Evolutionary conservation across 2,797 vertebrate genomes (phyloP).

Genomic region (Aeoliscus strigatus): DNA sequence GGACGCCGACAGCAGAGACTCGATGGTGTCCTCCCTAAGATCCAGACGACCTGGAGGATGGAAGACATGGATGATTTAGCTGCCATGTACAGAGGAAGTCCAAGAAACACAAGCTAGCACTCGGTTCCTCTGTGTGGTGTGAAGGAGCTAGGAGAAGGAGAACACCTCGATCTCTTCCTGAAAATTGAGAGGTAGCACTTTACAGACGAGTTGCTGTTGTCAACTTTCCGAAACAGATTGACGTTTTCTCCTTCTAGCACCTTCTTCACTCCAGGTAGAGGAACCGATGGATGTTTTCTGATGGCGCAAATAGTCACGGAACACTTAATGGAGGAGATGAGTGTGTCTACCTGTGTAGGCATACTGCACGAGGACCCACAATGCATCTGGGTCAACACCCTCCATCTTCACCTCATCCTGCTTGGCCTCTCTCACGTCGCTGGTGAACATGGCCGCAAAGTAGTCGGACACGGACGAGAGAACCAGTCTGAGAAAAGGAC

Average conservation of each 20-base stretch:
- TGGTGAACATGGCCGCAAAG: constrained; percentile 99
- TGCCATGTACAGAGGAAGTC: no score
- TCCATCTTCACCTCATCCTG: constrained; percentile 99
- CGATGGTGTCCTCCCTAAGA: constrained; percentile 94
- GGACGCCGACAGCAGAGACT: constrained; percentile 91
- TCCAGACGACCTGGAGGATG: constrained; percentile 84
- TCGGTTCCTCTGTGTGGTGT: no score
- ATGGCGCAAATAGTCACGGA: no score
- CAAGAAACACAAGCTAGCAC: neutral
- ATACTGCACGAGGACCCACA: constrained; percentile 95
- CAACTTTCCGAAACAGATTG: no score
- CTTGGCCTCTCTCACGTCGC: constrained; percentile 92
- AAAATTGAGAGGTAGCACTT: no score
- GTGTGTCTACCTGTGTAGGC: constrained; percentile 88
- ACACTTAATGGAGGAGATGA: neutral
- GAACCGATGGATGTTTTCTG: no score
- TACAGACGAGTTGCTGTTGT: no score
- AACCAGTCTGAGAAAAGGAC: constrained; percentile 79
- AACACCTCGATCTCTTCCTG: neutral
- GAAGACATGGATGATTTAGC: neutral
- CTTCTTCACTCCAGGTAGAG: no score
- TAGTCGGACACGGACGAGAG: constrained; percentile 98
- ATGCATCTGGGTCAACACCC: constrained; percentile 90
- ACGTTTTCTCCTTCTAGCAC: no score
- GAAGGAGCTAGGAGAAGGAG: no score